Evolutionary conservation across 2,888 invertebrate species (phyloP), one percentile per base, ranked within the genome.

Genomic region (Ceraclea dissimilis): DNA sequence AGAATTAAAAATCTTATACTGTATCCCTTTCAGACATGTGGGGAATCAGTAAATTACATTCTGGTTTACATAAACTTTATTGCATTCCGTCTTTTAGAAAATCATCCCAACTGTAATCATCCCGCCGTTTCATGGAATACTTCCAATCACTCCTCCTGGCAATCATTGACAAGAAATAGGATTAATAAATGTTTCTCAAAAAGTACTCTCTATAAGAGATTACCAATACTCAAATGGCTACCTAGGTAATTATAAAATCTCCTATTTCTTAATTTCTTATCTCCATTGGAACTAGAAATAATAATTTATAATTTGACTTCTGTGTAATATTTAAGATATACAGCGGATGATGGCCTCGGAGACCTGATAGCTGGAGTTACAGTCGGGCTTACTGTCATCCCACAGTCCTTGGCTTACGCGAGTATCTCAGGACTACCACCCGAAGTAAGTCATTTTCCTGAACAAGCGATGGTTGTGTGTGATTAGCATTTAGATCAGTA

Each of bases 341-440:
- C 78, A 64, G 67, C 75, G 5, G 79, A 82, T 57, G 83, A 86
- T 72, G 85, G 90, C 5, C 71, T 91, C 50, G 90, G 93, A 11
- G 95, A 96, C 75, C 70, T 93, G 47, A 88, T 96, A 60, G 94
- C 95, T 2, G 94, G 94, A 55, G 74, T 94, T 56, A 93, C 94
- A 2, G 93, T 95, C 13, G 95, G 93, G 0, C 80, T 95, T 57
- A 95, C 94, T 1, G 92, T 95, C 55, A 93, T 96, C 64, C 95
- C 94, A 13, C 94, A 94, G 73, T 88, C 89, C 13, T 75, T 90
- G 58, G 90, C 90, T 10, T 90, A 90, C 71, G 80, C 88, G 20
- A 87, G 84, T 68, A 86, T 90, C 60, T 89, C 89, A 49, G 88
- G 88, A 17, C 73, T 90, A 60, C 87, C 89, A 54, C 80, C 87